Conservation (phyloP, 2,797 vertebrate species). For the Pipistrellus nathusii region DNA sequence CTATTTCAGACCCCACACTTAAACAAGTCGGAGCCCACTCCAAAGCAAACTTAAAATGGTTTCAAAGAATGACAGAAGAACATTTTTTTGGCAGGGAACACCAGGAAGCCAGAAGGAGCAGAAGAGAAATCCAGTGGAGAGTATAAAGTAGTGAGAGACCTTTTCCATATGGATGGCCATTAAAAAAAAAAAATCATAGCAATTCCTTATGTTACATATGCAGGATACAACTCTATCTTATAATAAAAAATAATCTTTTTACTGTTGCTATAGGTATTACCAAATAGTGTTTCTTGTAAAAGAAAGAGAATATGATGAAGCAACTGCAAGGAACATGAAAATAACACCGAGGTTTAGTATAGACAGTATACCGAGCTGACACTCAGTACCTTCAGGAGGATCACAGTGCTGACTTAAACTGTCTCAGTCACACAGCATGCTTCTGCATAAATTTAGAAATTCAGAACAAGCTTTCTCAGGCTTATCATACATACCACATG, state of each 20-base stretch:
- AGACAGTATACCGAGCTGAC: not conserved
- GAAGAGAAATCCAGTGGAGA: constrained; percentile 70
- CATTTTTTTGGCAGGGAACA: constrained; percentile 78
- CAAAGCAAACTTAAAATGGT: constrained; percentile 70
- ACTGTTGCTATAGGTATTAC: not conserved
- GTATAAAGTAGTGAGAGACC: constrained; percentile 63
- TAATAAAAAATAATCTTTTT: constrained; percentile 30
- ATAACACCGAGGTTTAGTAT: not conserved
- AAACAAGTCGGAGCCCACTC: constrained; percentile 61
- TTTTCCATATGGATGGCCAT: constrained; percentile 73
- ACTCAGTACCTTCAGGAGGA: not conserved
- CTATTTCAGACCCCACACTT: constrained; percentile 36
- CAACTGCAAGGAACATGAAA: not conserved
- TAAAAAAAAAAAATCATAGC: constrained; percentile 57
- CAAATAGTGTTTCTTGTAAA: constrained; percentile 9
- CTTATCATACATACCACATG: not conserved
- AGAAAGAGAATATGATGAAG: not conserved
- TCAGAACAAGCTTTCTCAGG: not conserved
- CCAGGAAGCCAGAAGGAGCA: constrained; percentile 76
- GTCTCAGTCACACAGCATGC: not conserved
- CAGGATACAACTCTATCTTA: not conserved
- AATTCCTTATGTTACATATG: constrained; percentile 49
- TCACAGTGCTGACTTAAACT: too few species aligned
- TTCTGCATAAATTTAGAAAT: not conserved
- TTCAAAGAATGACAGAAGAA: constrained; percentile 79